Percentiles rank a stretch among this genome's conserved stretches.
phyloP scores from a whole-genome alignment of 2,888 invertebrate genomes.

The Agelastica alni region DNA sequence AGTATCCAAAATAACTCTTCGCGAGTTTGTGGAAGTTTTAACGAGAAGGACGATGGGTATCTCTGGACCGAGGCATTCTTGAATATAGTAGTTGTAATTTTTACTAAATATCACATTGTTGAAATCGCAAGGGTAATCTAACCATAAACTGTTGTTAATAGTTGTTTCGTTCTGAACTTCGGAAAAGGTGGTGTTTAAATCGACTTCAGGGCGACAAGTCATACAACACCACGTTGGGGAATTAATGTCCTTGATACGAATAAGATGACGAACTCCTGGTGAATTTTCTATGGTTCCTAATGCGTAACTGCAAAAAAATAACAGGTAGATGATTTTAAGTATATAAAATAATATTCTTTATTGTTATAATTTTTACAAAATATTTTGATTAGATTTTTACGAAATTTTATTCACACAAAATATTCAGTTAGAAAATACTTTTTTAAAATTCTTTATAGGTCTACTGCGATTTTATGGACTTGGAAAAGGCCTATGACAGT shows the following conservation, averaged over 20 bases:
- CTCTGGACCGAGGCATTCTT: slow-evolving; percentile 82
- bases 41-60: slow-evolving; percentile 71
- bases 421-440: too few relatives aligned
- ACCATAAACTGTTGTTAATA: slow-evolving; percentile 53
- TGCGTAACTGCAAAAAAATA: slow-evolving; percentile 67
- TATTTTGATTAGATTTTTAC: too few relatives aligned
- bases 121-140: slow-evolving; percentile 58
- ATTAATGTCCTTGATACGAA: slow-evolving; percentile 64
- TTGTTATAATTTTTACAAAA: too few relatives aligned
- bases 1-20: slow-evolving; percentile 69
- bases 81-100: slow-evolving; percentile 60
- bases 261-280: slow-evolving; percentile 82
- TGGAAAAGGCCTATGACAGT: too few relatives aligned
- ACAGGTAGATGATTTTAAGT: too few relatives aligned
- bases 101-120: slow-evolving; percentile 70
- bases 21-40: slow-evolving; percentile 63
- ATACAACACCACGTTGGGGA: slow-evolving; percentile 62
- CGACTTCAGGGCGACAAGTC: slow-evolving; percentile 61
- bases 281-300: slow-evolving; percentile 77
- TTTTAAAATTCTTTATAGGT: too few relatives aligned
- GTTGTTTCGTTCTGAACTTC: slow-evolving; percentile 46
- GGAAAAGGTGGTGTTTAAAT: slow-evolving; percentile 47
- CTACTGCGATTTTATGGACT: too few relatives aligned
- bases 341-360: too few relatives aligned
- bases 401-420: too few relatives aligned